A percentile compares a stretch with the other conserved stretches of the same genome.
Conservation (phyloP, 2,113 vertebrate species). For the Ranitomeya variabilis region DNA sequence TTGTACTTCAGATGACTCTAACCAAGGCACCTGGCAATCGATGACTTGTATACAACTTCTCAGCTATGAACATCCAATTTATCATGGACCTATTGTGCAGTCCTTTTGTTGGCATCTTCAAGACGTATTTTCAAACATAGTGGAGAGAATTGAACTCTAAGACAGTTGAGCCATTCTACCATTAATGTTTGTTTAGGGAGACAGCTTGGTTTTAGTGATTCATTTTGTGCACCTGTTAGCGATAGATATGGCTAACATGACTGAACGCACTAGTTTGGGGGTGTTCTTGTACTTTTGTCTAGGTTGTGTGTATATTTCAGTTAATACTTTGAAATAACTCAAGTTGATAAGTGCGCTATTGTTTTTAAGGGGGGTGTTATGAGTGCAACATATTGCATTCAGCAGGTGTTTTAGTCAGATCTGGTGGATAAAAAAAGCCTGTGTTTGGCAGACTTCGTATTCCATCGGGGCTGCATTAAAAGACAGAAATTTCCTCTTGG, state of each 20-base stretch:
- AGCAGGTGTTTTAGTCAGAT: conserved; percentile 27
- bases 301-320: background rate
- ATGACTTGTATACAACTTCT: background rate
- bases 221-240: background rate
- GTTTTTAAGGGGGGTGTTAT: background rate
- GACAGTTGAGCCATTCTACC: background rate
- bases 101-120: too few relatives aligned
- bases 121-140: background rate
- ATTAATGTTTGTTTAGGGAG: background rate
- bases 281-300: background rate
- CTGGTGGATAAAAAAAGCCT: conserved; percentile 31
- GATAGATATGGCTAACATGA: background rate
- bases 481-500: background rate
- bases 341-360: background rate
- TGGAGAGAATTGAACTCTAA: background rate
- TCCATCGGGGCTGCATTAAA: conserved; percentile 16
- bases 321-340: background rate
- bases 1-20: too few relatives aligned
- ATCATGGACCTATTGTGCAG: too few relatives aligned
- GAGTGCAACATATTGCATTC: background rate
- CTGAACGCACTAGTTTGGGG: background rate
- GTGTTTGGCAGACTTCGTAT: conserved; percentile 32
- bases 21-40: too few relatives aligned
- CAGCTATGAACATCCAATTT: background rate
- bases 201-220: background rate